These are phyloP conservation scores for Pluvianellus socialis DNA, from an alignment of 2,113 vertebrate species.

Conservation along the genomic window DNA sequence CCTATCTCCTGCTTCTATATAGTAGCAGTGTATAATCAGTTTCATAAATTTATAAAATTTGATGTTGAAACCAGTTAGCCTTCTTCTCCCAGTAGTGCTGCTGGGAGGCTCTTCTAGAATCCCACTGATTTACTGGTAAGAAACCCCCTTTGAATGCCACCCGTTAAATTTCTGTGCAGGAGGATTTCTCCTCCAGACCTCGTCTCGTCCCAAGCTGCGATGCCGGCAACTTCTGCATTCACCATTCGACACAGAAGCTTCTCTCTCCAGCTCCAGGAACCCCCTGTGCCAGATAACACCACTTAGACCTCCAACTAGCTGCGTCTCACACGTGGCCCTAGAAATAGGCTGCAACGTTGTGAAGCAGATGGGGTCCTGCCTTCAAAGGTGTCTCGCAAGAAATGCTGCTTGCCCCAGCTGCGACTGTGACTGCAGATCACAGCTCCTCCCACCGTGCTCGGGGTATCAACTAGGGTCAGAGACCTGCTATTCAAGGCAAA, in stretches of 20 bases:
- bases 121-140: not conserved
- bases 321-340: not conserved
- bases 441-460: not conserved
- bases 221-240: not conserved
- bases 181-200: not conserved
- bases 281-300: not conserved
- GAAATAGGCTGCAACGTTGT: not conserved
- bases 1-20: not conserved
- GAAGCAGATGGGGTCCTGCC: not conserved
- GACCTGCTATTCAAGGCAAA: not conserved
- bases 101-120: not conserved
- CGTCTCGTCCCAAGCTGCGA: accelerated
- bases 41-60: not conserved
- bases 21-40: not conserved
- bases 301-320: not conserved
- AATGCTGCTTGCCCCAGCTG: not conserved
- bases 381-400: not conserved
- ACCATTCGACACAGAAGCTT: not conserved
- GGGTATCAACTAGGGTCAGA: not conserved
- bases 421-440: not conserved
- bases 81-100: not conserved
- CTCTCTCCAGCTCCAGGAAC: not conserved
- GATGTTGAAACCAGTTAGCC: not conserved
- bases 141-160: accelerated
- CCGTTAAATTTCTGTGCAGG: not conserved